Conservation (phyloP, 2,797 vertebrate genomes). For the Scarus forsteni region DNA sequence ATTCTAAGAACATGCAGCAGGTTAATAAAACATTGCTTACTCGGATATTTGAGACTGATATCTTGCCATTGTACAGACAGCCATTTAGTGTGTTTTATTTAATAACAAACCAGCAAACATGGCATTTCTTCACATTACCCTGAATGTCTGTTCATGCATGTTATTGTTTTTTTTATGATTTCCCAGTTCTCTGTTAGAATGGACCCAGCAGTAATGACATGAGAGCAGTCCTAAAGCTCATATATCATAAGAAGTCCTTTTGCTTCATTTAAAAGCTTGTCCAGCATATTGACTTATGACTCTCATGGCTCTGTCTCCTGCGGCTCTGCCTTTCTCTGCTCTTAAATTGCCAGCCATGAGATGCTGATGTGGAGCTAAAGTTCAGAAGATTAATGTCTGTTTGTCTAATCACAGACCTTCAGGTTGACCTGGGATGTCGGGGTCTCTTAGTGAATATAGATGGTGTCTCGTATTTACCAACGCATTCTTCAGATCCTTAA, state of each 20-base stretch:
- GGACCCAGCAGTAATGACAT: slow-evolving; percentile 34
- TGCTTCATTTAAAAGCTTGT: slow-evolving; percentile 72
- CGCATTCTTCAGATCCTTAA: slow-evolving; percentile 2
- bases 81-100: slow-evolving; percentile 18
- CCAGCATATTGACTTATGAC: slow-evolving; percentile 60
- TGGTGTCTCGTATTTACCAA: slow-evolving; percentile 5
- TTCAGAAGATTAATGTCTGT: slow-evolving; percentile 67
- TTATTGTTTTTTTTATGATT: slow-evolving; percentile 40
- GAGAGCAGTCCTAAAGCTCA: slow-evolving; percentile 30
- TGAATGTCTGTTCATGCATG: slow-evolving; percentile 57
- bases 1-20: neutral
- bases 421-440: slow-evolving; percentile 59
- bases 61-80: neutral
- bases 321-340: slow-evolving; percentile 50
- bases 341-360: slow-evolving; percentile 61
- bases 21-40: neutral
- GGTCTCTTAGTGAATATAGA: slow-evolving; percentile 38
- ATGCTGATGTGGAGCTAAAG: slow-evolving; percentile 65
- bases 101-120: slow-evolving; percentile 5
- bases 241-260: slow-evolving; percentile 46
- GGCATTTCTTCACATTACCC: slow-evolving; percentile 14
- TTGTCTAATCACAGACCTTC: slow-evolving; percentile 60
- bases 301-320: slow-evolving; percentile 45
- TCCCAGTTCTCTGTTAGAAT: slow-evolving; percentile 25
- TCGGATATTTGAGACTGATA: slow-evolving; percentile 1